Evolutionary conservation across 92 coral and sea anemone genomes (phyloP), one percentile per base, ranked within the genome.

Genomic region (Zoanthus sociatus): DNA sequence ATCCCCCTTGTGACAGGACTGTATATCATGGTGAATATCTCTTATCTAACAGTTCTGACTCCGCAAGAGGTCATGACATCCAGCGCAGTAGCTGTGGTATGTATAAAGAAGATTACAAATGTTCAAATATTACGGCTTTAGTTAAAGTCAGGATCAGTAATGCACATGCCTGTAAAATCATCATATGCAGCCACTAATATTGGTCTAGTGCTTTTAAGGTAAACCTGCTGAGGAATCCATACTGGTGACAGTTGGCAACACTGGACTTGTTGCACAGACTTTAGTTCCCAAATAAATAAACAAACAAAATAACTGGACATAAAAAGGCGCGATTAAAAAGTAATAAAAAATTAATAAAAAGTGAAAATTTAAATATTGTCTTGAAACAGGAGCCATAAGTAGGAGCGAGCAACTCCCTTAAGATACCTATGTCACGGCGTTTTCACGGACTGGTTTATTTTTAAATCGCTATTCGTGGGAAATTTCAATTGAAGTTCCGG

Each of bases 21-120:
- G 26, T 13, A 63, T 14, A 14, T 63, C 26, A 63, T 63, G 69
- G 69, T 63, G n/a, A 63, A 63, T 20, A 63, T 96, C 44, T 92
- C 98, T 5, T 96, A 96, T 74, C 89, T 96, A 72, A 70, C 92
- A 1, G 94, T 88, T 53, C 76, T 91, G 9, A 45, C 87, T 12
- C 88, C 87, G 9, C 71, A 68, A n/a, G 92, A 88, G 42, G 76
- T 91, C 12, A 74, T 78, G 82, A 58, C 76, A 5, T 91, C 94
- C 0, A 53, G 71, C 17, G 94, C 94, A 54, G 92, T 88, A 54
- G 94, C 92, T 8, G 92, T 91, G 92, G 94, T 90, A 79, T 31
- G 84, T 89, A 26, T 26, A 53, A 53, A 7, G 7, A 53, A 53
- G 58, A 53, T 53, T 53, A 10, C 58, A 53, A 53, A 53, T 26